Conservation (phyloP, 2,113 vertebrate genomes). For the Bubo scandiacus region DNA sequence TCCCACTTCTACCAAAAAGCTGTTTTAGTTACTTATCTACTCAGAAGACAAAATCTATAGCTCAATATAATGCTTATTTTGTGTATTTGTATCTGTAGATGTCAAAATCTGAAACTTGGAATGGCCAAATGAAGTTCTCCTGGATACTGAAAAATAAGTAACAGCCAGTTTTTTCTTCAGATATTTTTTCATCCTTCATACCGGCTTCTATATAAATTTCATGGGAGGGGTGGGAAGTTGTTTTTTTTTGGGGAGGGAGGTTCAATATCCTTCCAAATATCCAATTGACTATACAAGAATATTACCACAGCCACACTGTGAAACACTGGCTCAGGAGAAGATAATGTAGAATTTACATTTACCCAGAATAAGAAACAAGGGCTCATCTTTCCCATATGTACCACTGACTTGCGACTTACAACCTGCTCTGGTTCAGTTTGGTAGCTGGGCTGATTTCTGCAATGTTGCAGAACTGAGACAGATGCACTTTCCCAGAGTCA, state of each 20-base stretch:
- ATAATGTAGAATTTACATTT: neutral
- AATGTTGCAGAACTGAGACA: neutral
- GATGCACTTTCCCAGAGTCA: slow-evolving; percentile 7
- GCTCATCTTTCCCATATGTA: neutral
- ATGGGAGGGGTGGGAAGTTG: neutral
- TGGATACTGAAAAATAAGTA: neutral
- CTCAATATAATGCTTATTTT: neutral
- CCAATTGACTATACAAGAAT: neutral
- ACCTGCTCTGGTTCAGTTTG: neutral
- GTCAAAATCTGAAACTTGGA: neutral
- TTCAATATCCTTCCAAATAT: neutral
- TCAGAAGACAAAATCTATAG: neutral
- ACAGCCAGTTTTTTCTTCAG: neutral
- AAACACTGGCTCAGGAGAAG: neutral
- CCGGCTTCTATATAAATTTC: neutral
- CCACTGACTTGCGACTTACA: neutral
- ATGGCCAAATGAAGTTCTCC: neutral
- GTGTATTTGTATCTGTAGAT: neutral
- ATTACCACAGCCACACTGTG: neutral
- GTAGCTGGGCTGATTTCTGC: neutral
- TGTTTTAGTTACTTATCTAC: neutral
- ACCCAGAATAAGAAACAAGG: neutral
- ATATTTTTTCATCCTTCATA: neutral
- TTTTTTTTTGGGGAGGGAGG: neutral
- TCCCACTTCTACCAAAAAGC: neutral